Evolutionary conservation across 2,888 invertebrate genomes (phyloP).

Genomic region (Margaritifera margaritifera): DNA sequence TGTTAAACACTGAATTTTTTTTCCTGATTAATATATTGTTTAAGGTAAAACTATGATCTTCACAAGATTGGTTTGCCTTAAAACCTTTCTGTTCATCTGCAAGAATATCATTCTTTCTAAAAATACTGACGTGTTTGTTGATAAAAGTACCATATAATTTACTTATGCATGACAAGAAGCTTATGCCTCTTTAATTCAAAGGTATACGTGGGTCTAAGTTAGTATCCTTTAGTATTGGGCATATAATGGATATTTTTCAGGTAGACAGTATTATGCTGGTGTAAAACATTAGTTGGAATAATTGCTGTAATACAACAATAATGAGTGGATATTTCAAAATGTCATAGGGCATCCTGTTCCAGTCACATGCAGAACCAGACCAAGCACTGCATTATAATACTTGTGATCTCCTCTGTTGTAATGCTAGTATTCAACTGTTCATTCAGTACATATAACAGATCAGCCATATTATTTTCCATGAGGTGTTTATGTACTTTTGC

Average conservation of each 20-base stretch:
- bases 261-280: constrained; percentile 14
- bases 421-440: constrained; percentile 7
- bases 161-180: constrained; percentile 16
- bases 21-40: constrained; percentile 75
- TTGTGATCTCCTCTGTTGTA: constrained; percentile 3
- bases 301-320: constrained; percentile 9
- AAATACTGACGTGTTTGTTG: constrained; percentile 16
- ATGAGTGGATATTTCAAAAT: constrained; percentile 6
- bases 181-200: constrained; percentile 23
- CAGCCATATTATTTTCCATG: constrained; percentile 11
- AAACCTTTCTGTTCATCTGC: constrained; percentile 19
- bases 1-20: constrained; percentile 5
- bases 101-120: constrained; percentile 15
- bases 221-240: constrained; percentile 12
- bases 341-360: constrained; percentile 6
- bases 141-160: constrained; percentile 22
- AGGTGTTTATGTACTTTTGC: constrained; percentile 19
- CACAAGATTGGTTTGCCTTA: constrained; percentile 5
- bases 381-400: constrained; percentile 1
- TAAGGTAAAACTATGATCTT: constrained; percentile 75
- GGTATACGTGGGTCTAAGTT: constrained; percentile 10
- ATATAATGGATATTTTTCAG: constrained; percentile 19
- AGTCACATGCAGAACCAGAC: too few species aligned
- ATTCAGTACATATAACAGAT: constrained; percentile 12
- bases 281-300: constrained; percentile 22